These are phyloP conservation scores for Fissipunctia ypsillon DNA, from an alignment of 2,888 invertebrate genomes.

Conservation along the genomic window DNA sequence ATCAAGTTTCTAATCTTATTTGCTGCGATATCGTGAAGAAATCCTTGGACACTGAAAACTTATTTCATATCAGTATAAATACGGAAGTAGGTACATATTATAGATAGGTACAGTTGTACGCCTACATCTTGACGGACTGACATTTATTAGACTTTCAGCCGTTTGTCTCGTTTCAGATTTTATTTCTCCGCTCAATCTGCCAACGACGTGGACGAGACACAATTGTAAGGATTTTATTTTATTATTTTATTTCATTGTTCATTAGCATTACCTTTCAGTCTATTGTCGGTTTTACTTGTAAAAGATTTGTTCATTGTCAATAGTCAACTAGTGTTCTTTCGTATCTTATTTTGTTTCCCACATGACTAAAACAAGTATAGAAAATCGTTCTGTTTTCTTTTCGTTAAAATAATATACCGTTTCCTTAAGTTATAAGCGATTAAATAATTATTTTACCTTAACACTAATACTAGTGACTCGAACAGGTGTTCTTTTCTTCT, in stretches of 20 bases:
- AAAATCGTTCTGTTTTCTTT: neutral
- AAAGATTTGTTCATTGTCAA: neutral
- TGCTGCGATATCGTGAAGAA: conserved; percentile 18
- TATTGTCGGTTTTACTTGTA: conserved; percentile 7
- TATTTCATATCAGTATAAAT: conserved; percentile 1
- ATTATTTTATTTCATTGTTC: conserved; percentile 40
- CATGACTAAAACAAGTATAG: neutral
- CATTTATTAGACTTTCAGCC: conserved; percentile 34
- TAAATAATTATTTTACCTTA: neutral
- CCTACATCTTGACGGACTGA: conserved; percentile 10
- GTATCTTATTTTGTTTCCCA: conserved; percentile 13
- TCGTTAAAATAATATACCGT: too few relatives aligned
- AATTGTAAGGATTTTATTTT: conserved; percentile 28
- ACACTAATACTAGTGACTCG: conserved; percentile 22
- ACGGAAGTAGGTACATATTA: neutral
- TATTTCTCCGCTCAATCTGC: conserved; percentile 26
- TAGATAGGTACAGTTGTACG: conserved; percentile 5
- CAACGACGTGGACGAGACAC: neutral
- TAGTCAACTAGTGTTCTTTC: conserved; percentile 4
- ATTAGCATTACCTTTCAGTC: conserved; percentile 27
- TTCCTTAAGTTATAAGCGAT: neutral
- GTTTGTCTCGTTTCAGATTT: conserved; percentile 21
- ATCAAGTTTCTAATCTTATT: conserved; percentile 31
- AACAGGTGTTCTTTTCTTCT: conserved; percentile 56
- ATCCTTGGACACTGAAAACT: conserved; percentile 4